A percentile compares a stretch with the other conserved stretches of the same genome.
Conservation (phyloP, 2,888 invertebrate species). For the Lycia hirtaria region DNA sequence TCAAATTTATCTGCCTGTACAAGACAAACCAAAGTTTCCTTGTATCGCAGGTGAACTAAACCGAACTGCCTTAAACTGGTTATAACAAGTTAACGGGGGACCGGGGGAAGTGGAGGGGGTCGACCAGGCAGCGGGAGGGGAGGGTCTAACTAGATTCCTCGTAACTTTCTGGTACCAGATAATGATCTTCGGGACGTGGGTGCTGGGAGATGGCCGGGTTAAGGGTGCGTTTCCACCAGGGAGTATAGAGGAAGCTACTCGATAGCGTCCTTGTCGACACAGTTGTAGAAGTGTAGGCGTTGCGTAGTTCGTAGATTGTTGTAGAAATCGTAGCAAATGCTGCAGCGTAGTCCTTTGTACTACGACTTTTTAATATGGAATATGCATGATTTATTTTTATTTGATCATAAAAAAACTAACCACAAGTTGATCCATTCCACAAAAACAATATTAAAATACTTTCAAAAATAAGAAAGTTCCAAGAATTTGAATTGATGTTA, state of each 20-base stretch:
- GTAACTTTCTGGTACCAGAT: slow-evolving; percentile 81
- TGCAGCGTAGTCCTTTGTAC: background rate
- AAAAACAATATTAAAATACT: no score
- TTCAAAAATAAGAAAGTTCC: no score
- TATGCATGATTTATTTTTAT: no score
- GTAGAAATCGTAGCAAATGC: background rate
- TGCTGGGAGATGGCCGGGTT: slow-evolving; percentile 51
- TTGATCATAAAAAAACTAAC: no score
- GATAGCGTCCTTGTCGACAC: no score
- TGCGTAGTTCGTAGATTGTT: background rate
- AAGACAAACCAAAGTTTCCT: slow-evolving; percentile 69
- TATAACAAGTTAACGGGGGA: slow-evolving; percentile 78
- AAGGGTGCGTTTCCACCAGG: slow-evolving; percentile 46
- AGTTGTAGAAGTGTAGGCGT: background rate
- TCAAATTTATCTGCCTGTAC: slow-evolving; percentile 39
- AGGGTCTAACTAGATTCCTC: slow-evolving; percentile 80
- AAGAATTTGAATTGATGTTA: no score
- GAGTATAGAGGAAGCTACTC: no score
- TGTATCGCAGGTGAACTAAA: slow-evolving; percentile 81
- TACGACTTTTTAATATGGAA: no score
- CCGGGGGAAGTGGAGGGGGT: slow-evolving; percentile 43
- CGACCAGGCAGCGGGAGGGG: slow-evolving; percentile 43
- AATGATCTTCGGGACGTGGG: slow-evolving; percentile 84
- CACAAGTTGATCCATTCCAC: no score
- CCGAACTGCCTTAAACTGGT: slow-evolving; percentile 80